Evolutionary conservation across 2,113 vertebrate species (phyloP).

Genomic region (Mellivora capensis): DNA sequence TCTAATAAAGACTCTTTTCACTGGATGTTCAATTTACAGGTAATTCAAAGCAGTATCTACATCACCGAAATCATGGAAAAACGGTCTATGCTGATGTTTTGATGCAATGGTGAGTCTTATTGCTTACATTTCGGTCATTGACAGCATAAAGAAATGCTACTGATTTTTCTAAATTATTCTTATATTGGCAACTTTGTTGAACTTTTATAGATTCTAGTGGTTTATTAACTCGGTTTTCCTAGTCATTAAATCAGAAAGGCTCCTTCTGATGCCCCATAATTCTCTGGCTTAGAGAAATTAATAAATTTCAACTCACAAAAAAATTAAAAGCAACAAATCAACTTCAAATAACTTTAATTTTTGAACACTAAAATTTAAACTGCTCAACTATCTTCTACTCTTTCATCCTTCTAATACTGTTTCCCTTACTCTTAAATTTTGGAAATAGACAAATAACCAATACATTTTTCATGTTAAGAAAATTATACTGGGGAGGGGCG

Average conservation of each 20-base stretch:
- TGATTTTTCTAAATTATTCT: not conserved
- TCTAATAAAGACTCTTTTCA: slow-evolving; percentile 32
- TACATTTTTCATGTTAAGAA: slow-evolving; percentile 10
- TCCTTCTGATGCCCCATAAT: slow-evolving; percentile 8
- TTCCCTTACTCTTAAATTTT: not conserved
- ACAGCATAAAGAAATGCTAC: not conserved
- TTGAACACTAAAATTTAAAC: not conserved
- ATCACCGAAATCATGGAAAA: not conserved
- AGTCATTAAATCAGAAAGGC: not conserved
- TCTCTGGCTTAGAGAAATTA: not conserved
- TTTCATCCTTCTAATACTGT: slow-evolving; percentile 10
- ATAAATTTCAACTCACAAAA: not conserved
- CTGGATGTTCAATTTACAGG: not conserved
- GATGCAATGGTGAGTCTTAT: not conserved
- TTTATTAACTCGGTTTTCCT: not conserved
- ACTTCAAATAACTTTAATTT: not conserved
- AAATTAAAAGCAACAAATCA: not conserved
- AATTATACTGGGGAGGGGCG: not conserved
- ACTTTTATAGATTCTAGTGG: not conserved
- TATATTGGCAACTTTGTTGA: not conserved
- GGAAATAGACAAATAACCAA: not conserved
- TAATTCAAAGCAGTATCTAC: slow-evolving; percentile 18
- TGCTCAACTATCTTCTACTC: not conserved
- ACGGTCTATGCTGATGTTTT: not conserved
- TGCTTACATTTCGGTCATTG: not conserved